phyloP scores from a whole-genome alignment of 2,888 invertebrate genomes.

The Macaria liturata region DNA sequence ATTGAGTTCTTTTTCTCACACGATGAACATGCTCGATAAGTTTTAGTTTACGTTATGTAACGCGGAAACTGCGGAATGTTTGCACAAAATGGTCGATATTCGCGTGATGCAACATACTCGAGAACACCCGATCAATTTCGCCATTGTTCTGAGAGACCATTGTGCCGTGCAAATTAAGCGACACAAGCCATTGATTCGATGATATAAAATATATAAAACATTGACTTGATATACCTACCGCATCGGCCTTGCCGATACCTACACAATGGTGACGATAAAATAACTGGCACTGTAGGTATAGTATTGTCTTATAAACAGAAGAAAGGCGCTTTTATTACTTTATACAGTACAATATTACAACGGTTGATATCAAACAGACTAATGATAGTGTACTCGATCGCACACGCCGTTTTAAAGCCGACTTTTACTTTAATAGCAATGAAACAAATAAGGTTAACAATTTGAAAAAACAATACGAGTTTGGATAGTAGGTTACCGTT shows the following conservation, averaged over 20 bases:
- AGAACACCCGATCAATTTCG: constrained; percentile 36
- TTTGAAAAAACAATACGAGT: constrained; percentile 28
- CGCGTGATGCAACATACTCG: constrained; percentile 47
- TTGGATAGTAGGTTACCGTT: constrained; percentile 37
- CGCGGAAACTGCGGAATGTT: constrained; percentile 35
- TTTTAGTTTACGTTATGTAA: constrained; percentile 46
- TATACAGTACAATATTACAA: constrained; percentile 13
- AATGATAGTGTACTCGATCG: constrained; percentile 22
- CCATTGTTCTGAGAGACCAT: constrained; percentile 34
- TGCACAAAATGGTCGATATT: constrained; percentile 55
- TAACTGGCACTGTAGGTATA: constrained; percentile 10
- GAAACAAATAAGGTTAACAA: constrained; percentile 21
- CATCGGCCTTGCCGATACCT: constrained; percentile 28
- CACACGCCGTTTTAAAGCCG: constrained; percentile 20
- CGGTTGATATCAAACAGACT: constrained; percentile 25
- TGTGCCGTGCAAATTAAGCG: constrained; percentile 28
- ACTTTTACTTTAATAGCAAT: constrained; percentile 27
- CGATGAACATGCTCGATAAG: no score
- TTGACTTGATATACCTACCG: constrained; percentile 4
- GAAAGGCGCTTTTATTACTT: constrained; percentile 15
- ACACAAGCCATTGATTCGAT: constrained; percentile 28
- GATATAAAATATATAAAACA: constrained; percentile 30
- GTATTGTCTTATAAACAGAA: constrained; percentile 8
- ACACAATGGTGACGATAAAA: constrained; percentile 17
- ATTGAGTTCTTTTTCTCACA: no score